Evolutionary conservation across 1,140 invertebrate genomes (phyloP).

Genomic region (Heliothis virescens): DNA sequence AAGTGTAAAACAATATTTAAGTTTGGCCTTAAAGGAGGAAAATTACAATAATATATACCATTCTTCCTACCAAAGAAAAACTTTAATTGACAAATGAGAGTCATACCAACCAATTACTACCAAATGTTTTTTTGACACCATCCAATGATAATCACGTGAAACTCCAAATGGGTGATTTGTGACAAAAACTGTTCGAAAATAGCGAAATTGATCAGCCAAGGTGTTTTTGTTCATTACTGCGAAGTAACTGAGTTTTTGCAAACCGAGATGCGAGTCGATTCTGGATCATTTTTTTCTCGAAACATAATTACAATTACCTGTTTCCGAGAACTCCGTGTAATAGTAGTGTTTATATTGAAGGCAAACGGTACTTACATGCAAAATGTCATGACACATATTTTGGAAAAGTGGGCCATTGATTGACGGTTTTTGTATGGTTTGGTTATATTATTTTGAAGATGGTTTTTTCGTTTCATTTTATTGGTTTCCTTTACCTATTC

Average conservation of each 20-base stretch:
- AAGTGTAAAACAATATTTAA: no score
- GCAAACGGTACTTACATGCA: slow-evolving; percentile 15
- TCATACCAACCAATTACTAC: not conserved
- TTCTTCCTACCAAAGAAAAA: no score
- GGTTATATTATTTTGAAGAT: not conserved
- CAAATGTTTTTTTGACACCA: slow-evolving; percentile 6
- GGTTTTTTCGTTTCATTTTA: not conserved
- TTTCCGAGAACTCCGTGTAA: slow-evolving; percentile 20
- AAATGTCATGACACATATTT: slow-evolving; percentile 12
- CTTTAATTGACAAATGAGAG: not conserved
- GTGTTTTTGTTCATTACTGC: slow-evolving; percentile 43
- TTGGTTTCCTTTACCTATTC: not conserved
- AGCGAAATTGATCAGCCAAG: slow-evolving; percentile 36
- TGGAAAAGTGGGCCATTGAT: slow-evolving; percentile 12
- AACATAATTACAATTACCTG: slow-evolving; percentile 29
- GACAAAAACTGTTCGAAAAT: slow-evolving; percentile 35
- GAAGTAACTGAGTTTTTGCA: slow-evolving; percentile 30
- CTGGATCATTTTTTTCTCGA: slow-evolving; percentile 28
- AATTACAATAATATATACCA: no score
- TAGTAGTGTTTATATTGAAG: slow-evolving; percentile 35
- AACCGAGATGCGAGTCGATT: slow-evolving; percentile 14
- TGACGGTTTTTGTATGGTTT: no score
- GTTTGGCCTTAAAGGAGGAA: no score
- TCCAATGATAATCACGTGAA: slow-evolving; percentile 20
- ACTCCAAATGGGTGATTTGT: slow-evolving; percentile 45